Conservation (phyloP, 2,888 invertebrate species). For the Trissolcus japonicus region DNA sequence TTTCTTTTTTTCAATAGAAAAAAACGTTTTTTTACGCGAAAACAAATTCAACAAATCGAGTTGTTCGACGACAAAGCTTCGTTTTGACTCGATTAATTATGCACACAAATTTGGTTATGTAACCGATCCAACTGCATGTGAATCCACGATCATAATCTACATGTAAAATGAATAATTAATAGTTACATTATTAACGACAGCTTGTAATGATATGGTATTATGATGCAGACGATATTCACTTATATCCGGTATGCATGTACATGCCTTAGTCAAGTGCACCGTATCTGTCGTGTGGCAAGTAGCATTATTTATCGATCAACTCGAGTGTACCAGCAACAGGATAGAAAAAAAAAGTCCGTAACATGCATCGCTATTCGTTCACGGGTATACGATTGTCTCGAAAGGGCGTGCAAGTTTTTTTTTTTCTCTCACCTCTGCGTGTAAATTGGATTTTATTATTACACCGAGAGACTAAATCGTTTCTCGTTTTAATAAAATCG, state of each 20-base stretch:
- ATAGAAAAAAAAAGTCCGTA: conserved; percentile 16
- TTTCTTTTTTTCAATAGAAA: too few species aligned
- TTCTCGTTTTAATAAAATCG: conserved; percentile 26
- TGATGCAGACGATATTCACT: conserved; percentile 48
- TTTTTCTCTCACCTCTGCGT: conserved; percentile 6
- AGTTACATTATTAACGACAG: conserved; percentile 42
- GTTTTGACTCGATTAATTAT: conserved; percentile 24
- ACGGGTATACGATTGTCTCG: conserved; percentile 46
- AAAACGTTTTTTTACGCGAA: not conserved
- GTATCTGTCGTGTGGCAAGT: conserved; percentile 51
- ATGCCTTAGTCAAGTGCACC: conserved; percentile 53
- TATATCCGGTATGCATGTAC: conserved; percentile 47
- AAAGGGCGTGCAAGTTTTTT: conserved; percentile 25
- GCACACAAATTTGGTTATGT: conserved; percentile 38
- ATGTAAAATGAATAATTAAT: conserved; percentile 43
- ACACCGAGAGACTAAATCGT: conserved; percentile 21
- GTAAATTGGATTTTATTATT: conserved; percentile 33
- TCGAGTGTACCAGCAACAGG: conserved; percentile 15
- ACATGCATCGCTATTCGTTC: conserved; percentile 40
- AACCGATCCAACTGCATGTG: conserved; percentile 34
- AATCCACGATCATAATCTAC: conserved; percentile 28
- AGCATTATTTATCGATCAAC: conserved; percentile 52
- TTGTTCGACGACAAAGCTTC: conserved; percentile 4
- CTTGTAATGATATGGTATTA: conserved; percentile 52
- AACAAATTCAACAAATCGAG: not conserved